A percentile compares a stretch with the other conserved stretches of the same genome.
phyloP scores from a whole-genome alignment of 2,113 vertebrate species.

The Hippocampus zosterae region DNA sequence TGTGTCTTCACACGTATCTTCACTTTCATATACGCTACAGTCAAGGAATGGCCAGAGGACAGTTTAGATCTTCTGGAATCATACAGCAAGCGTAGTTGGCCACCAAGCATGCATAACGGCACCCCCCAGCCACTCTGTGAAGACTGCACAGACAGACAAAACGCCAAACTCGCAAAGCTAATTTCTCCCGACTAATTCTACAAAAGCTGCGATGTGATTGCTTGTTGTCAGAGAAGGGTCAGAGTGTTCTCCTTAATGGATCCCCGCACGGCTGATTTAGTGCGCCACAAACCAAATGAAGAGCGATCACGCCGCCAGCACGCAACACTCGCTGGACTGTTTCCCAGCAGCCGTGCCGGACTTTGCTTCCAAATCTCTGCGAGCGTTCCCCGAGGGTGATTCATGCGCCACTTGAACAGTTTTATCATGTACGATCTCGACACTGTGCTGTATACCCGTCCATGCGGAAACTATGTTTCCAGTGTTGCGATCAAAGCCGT shows the following conservation, averaged over 20 bases:
- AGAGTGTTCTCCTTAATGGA: slow-evolving; percentile 26
- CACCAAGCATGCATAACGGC: no score
- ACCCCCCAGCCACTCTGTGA: no score
- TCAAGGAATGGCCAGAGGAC: neutral
- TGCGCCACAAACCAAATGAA: neutral
- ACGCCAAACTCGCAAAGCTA: neutral
- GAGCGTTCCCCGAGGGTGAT: neutral
- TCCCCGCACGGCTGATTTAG: slow-evolving; percentile 39
- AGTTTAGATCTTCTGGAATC: neutral
- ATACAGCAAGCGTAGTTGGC: no score
- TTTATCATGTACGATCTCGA: neutral
- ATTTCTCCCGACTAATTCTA: neutral
- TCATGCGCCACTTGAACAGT: neutral
- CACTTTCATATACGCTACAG: no score
- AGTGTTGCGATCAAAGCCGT: no score
- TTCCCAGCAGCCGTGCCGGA: slow-evolving; percentile 36
- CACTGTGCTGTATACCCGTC: neutral
- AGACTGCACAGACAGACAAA: neutral
- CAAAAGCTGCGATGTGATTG: neutral
- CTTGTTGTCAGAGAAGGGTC: slow-evolving; percentile 8
- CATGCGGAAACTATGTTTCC: neutral
- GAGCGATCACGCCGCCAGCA: slow-evolving; percentile 33
- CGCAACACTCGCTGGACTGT: slow-evolving; percentile 20
- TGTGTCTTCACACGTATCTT: no score
- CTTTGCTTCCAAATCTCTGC: slow-evolving; percentile 7